Conservation (phyloP, 2,888 invertebrate genomes). For the Hydraecia micacea region DNA sequence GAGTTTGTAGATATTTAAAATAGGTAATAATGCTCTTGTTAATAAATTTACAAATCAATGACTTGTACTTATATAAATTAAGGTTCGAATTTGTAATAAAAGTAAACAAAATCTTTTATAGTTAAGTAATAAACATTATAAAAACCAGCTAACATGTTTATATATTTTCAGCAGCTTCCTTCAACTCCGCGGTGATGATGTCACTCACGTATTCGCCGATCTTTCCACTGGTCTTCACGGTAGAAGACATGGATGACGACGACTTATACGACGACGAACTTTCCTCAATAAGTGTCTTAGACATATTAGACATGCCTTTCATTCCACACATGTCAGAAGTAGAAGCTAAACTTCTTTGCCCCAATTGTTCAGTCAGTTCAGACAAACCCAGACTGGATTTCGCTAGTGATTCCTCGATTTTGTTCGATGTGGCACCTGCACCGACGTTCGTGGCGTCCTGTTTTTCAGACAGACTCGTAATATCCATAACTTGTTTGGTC, state of each 20-base stretch:
- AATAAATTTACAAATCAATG: constrained; percentile 53
- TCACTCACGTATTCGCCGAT: constrained; percentile 66
- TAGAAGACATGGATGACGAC: constrained; percentile 68
- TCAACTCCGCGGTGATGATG: constrained; percentile 72
- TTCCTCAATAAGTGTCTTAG: constrained; percentile 58
- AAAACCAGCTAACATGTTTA: constrained; percentile 60
- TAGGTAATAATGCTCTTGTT: constrained; percentile 28
- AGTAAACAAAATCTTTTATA: constrained; percentile 60
- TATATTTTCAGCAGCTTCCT: constrained; percentile 75
- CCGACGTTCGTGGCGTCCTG: constrained; percentile 20
- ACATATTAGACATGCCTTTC: constrained; percentile 50
- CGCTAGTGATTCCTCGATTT: constrained; percentile 52
- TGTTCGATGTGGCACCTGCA: constrained; percentile 30
- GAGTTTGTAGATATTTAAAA: constrained; percentile 31
- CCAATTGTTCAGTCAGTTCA: constrained; percentile 62
- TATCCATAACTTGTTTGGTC: constrained; percentile 59
- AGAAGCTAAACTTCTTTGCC: constrained; percentile 50
- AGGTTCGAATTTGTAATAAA: constrained; percentile 54
- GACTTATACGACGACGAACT: constrained; percentile 68
- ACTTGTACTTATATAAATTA: constrained; percentile 43
- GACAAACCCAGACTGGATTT: constrained; percentile 60
- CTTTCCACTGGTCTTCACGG: constrained; percentile 68
- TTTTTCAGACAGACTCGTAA: constrained; percentile 40
- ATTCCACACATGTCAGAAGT: constrained; percentile 59
- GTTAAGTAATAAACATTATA: constrained; percentile 68